Conservation (phyloP, 1,140 invertebrate genomes). For the Drosophila mojavensis region DNA sequence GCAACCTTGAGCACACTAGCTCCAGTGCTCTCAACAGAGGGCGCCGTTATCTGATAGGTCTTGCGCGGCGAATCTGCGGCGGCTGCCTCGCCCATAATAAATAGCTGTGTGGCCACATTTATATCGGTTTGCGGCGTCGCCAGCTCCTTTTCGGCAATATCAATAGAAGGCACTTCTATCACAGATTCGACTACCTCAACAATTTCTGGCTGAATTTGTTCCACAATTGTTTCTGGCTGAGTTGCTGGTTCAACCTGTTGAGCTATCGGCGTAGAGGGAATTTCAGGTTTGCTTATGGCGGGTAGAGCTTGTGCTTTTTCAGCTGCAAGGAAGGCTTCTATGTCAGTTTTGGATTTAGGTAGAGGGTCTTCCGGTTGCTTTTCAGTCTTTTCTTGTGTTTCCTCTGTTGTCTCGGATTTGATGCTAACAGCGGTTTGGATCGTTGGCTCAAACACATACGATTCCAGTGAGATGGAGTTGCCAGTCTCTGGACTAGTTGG, state of each 20-base stretch:
- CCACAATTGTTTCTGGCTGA: not conserved
- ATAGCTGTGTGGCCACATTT: slow-evolving; percentile 71
- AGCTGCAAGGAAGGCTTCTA: slow-evolving; percentile 48
- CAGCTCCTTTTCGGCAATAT: not conserved
- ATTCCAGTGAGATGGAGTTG: slow-evolving; percentile 64
- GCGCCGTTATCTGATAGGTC: slow-evolving; percentile 70
- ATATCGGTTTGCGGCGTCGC: slow-evolving; percentile 52
- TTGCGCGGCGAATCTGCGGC: slow-evolving; percentile 50
- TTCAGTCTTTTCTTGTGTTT: slow-evolving; percentile 10
- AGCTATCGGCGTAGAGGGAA: not conserved
- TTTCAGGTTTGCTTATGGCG: not conserved
- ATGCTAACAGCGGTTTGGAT: slow-evolving; percentile 15
- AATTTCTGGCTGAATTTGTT: not conserved
- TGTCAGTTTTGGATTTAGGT: slow-evolving; percentile 46
- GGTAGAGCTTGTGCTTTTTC: slow-evolving; percentile 32
- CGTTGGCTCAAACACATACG: slow-evolving; percentile 68
- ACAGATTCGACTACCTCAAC: not conserved
- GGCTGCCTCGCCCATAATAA: slow-evolving; percentile 71
- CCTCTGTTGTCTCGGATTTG: slow-evolving; percentile 24
- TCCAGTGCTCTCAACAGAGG: slow-evolving; percentile 68
- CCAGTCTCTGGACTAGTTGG: slow-evolving; percentile 76
- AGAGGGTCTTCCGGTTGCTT: slow-evolving; percentile 9
- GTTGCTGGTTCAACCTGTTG: slow-evolving; percentile 4
- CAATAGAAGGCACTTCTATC: slow-evolving; percentile 4
- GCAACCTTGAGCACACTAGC: slow-evolving; percentile 66